Percentiles rank a stretch among this genome's conserved stretches.
These are phyloP conservation scores for Pyrrhosoma nymphula DNA, from an alignment of 2,888 invertebrate genomes.

Conservation along the genomic window DNA sequence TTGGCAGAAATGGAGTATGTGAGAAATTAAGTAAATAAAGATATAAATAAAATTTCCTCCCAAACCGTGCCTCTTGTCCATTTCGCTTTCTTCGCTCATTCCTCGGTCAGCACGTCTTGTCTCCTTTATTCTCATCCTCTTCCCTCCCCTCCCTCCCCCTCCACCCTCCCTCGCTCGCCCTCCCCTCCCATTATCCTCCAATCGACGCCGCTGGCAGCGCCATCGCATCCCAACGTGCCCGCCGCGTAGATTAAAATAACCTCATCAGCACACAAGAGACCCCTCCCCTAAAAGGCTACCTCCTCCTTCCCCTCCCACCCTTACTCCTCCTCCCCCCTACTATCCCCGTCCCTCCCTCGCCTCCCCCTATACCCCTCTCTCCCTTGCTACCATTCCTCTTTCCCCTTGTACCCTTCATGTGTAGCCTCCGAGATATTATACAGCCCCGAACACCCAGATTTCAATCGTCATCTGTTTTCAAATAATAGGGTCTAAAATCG, in stretches of 20 bases:
- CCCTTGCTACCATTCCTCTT: background rate
- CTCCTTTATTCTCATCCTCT: background rate
- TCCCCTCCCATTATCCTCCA: constrained; percentile 18
- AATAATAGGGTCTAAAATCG: too few species aligned
- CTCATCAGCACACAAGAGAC: constrained; percentile 16
- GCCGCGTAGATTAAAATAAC: constrained; percentile 32
- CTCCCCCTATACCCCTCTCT: background rate
- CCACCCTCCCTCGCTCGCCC: background rate
- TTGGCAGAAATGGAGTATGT: too few species aligned
- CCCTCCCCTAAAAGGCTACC: constrained; percentile 29
- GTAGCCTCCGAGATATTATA: background rate
- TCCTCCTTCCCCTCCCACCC: background rate
- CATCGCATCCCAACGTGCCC: background rate
- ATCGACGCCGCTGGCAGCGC: background rate
- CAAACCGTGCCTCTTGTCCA: too few species aligned
- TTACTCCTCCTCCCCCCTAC: too few species aligned
- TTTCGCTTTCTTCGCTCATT: background rate
- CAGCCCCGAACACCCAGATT: too few species aligned
- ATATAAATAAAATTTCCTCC: too few species aligned
- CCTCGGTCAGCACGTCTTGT: background rate
- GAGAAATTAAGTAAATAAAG: too few species aligned
- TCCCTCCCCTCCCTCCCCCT: background rate
- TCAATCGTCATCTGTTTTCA: too few species aligned
- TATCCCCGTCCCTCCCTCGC: background rate
- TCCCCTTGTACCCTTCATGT: background rate